phyloP scores from a whole-genome alignment of 2,113 vertebrate species.

The Antennarius striatus region DNA sequence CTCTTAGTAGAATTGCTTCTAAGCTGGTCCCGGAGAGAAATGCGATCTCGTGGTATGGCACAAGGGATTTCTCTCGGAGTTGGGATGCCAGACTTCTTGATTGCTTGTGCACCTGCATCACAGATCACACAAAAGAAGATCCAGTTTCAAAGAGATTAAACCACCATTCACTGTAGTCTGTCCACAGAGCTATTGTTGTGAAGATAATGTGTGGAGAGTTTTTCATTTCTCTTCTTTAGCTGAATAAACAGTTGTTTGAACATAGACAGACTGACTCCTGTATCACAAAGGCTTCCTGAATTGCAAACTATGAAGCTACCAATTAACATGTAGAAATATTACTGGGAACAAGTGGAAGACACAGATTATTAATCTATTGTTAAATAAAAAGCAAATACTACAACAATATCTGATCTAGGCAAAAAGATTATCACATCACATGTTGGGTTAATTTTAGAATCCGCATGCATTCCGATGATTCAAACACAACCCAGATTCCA shows the following conservation, averaged over 20 bases:
- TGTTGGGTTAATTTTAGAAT: too few relatives aligned
- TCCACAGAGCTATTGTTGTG: neutral
- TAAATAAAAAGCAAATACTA: neutral
- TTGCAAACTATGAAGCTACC: neutral
- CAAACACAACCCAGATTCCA: too few relatives aligned
- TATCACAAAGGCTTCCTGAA: too few relatives aligned
- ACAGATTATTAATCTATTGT: neutral
- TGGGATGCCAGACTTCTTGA: slow-evolving; percentile 93
- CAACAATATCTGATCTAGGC: neutral
- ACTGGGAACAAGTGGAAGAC: neutral
- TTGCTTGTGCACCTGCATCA: slow-evolving; percentile 78
- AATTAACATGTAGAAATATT: neutral
- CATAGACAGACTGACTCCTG: neutral
- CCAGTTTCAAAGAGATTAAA: neutral
- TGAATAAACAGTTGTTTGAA: neutral
- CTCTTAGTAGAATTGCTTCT: slow-evolving; percentile 80
- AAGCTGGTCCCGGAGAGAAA: slow-evolving; percentile 82
- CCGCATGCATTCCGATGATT: too few relatives aligned
- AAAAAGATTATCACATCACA: neutral
- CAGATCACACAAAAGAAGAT: slow-evolving; percentile 16
- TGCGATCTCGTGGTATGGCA: slow-evolving; percentile 83
- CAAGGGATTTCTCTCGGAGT: slow-evolving; percentile 86
- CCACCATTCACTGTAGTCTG: neutral
- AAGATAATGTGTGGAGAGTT: neutral
- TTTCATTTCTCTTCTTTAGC: neutral